Conservation (phyloP, 2,113 vertebrate species). For the Furnarius figulus region DNA sequence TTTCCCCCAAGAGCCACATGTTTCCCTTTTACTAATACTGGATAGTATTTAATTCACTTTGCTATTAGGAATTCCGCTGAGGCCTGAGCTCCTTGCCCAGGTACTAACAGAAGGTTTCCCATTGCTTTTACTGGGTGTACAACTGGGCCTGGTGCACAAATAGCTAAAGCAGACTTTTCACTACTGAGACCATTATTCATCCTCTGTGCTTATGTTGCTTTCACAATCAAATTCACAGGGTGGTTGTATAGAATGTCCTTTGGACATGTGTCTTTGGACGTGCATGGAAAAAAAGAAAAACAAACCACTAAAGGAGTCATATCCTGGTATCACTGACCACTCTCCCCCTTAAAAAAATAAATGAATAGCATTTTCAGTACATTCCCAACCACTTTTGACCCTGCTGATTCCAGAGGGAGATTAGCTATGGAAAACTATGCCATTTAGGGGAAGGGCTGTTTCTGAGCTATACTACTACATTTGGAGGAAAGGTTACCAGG, state of each 20-base stretch:
- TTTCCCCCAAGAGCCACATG: neutral
- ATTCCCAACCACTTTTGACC: conserved; percentile 16
- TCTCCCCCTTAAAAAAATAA: neutral
- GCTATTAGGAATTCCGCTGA: neutral
- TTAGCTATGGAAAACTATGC: neutral
- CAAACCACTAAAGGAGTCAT: neutral
- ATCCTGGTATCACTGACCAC: neutral
- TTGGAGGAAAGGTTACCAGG: conserved; percentile 31
- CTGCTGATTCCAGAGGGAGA: neutral
- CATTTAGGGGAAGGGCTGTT: conserved; percentile 15
- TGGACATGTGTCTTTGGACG: neutral
- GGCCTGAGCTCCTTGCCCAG: neutral
- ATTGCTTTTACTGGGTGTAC: neutral
- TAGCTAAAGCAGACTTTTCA: neutral
- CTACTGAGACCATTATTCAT: neutral
- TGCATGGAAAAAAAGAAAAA: neutral
- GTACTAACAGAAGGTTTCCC: neutral
- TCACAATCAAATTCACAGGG: neutral
- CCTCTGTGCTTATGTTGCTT: neutral
- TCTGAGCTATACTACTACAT: neutral
- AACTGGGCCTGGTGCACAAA: neutral
- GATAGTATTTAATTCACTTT: neutral
- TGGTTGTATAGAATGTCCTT: neutral
- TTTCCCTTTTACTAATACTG: neutral
- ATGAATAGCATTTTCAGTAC: neutral